A percentile compares a stretch with the other conserved stretches of the same genome.
Conservation (phyloP, 2,888 invertebrate genomes). For the Drosophila cyrtoloma region DNA sequence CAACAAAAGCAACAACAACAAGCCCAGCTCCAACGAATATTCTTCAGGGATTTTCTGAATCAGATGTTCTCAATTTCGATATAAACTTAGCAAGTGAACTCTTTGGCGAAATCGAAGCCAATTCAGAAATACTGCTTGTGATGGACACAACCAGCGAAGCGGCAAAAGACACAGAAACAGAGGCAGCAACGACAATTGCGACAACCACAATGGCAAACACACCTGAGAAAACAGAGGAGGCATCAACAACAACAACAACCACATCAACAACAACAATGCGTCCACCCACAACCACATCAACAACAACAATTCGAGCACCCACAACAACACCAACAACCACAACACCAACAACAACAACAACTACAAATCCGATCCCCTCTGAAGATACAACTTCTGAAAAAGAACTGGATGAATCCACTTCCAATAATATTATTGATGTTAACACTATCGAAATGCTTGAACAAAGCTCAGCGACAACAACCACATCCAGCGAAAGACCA, state of each 20-base stretch:
- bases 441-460: neutral
- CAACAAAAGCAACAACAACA: neutral
- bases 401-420: neutral
- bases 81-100: constrained; percentile 9
- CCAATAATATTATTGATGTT: neutral
- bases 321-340: neutral
- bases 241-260: constrained; percentile 12
- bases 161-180: neutral
- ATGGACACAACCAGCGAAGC: constrained; percentile 18
- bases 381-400: constrained; percentile 9
- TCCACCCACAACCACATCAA: neutral
- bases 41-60: neutral
- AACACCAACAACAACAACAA: neutral
- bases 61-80: constrained; percentile 14
- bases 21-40: neutral
- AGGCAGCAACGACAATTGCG: constrained; percentile 14
- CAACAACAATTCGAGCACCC: neutral
- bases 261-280: neutral
- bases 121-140: constrained; percentile 19
- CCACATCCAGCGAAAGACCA: neutral
- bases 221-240: constrained; percentile 4
- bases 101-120: constrained; percentile 14
- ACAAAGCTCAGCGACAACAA: constrained; percentile 11
- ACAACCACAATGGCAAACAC: constrained; percentile 1
- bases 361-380: neutral